Evolutionary conservation across 2,888 invertebrate genomes (phyloP), one percentile per base, ranked within the genome.

Genomic region (Vannuccia rotundouncinata): DNA sequence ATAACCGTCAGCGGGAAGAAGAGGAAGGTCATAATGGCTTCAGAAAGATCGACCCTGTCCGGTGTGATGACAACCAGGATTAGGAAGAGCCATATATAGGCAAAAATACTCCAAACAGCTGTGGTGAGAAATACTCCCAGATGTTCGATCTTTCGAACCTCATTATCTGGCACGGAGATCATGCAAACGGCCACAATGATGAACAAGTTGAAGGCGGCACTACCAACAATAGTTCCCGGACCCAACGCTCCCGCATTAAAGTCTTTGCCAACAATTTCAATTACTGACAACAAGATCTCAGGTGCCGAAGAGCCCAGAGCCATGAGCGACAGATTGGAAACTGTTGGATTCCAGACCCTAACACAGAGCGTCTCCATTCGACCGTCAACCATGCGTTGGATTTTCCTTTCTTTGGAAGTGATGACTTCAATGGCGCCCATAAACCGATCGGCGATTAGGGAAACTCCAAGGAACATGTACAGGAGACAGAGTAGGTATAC

Each of bases 351-450:
- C 99, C 99, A 99, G 81, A 99, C 74, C 28, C 97, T 91, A 22
- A 99, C 97, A 78, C 92, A 93, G 73, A 98, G 91, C 84, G 94
- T 93, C 86, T 95, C 94, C 17, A 91, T 91, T 82, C 94, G 94
- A 82, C 94, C 94, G 85, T 93, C 93, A 83, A 66, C 66, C 2
- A 30, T 31, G 1, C 66, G 66, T 27, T 66, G 22, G 25, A 97
- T 92, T 88, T 95, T 95, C 85, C 94, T 93, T 88, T 99, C 98
- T 88, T 95, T 93, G 0, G 97, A 96, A 79, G 98, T 99, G 88
- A 99, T 99, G 84, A 95, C 96, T 91, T 99, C 99, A 87, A 99
- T 99, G 85, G 97, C 93, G 66, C 95, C 95, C 99, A 99, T 99
- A 90, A 99, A 99, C 81, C 97, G 92, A 88, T 99, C 99, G 84